Base-by-base conservation (phyloP, 1,140 invertebrate species). In the Aphelenchoides avenae region DNA sequence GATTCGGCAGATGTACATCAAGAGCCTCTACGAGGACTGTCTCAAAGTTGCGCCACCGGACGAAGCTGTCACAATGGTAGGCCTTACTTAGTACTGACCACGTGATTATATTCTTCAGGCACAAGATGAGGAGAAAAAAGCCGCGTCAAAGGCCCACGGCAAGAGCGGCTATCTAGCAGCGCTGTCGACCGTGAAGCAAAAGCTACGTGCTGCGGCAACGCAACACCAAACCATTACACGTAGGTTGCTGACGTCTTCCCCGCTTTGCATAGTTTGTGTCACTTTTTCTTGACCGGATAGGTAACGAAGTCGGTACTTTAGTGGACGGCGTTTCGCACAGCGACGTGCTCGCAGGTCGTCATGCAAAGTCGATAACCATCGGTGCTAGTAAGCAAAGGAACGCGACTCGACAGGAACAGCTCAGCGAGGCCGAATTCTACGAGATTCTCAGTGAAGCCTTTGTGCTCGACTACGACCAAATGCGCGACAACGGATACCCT, bases 401-500 rank as follows among this genome's bases (percentile, higher is more conserved):
- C 40, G 59, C 15, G n/a, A 9, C 46, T 36, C 7, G 41, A 13
- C 48, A 55, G 6, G 31, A 48, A 31, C 52, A 62, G 29, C 20
- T 60, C 22, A 64, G 60, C 47, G 57, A 60, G 33, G 11, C 29
- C 22, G 58, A 64, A 47, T 64, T 60, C 34, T 60, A 60, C 58
- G 37, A 36, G 18, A 29, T 18, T 4, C 40, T 60, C 6, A 11
- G 33, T n/a, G 34, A 29, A 11, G 47, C 40, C 37, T 67, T 64
- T 47, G 22, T 67, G 26, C 49, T 67, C 37, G 37, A 43, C 11
- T 31, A 65, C 18, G 57, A 70, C 18, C 65, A 70, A 26, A 41
- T 67, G 2, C 43, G 46, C 26, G 52, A 44, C 5, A 67, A 67
- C 27, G 65, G 65, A 0, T 67, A 64, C 44, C 65, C 65, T 11